These are phyloP conservation scores for Lacerta viridis DNA, from an alignment of 2,797 vertebrate species.

Conservation along the genomic window DNA sequence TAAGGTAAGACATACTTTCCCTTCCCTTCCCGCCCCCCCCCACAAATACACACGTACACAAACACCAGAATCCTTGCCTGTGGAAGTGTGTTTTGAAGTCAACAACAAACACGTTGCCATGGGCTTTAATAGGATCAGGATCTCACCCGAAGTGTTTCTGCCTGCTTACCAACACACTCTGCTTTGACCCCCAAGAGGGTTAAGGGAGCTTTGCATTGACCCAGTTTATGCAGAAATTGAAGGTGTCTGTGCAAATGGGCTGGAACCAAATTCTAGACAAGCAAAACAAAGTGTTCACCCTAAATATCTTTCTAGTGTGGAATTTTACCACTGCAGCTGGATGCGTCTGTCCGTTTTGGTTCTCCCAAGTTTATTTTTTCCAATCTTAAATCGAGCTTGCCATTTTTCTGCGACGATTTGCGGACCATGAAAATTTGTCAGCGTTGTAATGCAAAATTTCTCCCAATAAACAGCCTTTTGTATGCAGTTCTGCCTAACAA, in stretches of 20 bases:
- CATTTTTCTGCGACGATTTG: no score
- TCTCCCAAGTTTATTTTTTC: no score
- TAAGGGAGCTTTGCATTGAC: constrained; percentile 65
- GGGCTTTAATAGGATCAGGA: constrained; percentile 28
- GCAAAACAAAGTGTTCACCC: background rate
- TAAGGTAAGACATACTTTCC: background rate
- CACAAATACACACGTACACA: background rate
- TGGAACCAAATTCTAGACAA: background rate
- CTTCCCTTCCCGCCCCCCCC: constrained; percentile 35
- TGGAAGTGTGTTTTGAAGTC: constrained; percentile 1
- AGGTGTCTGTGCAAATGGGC: background rate
- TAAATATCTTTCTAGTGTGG: background rate
- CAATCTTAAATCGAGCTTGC: no score
- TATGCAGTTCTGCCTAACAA: no score
- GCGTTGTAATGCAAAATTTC: no score
- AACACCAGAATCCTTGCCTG: constrained; percentile 37
- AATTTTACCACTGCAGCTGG: background rate
- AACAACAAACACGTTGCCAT: constrained; percentile 3
- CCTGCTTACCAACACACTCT: constrained; percentile 69
- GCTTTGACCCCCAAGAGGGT: constrained; percentile 38
- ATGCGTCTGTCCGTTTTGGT: no score
- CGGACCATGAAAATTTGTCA: no score
- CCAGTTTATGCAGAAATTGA: constrained; percentile 51
- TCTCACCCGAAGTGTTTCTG: constrained; percentile 49
- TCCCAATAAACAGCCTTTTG: no score